phyloP scores from a whole-genome alignment of 2,113 vertebrate genomes.

The Vanacampus margaritifer region DNA sequence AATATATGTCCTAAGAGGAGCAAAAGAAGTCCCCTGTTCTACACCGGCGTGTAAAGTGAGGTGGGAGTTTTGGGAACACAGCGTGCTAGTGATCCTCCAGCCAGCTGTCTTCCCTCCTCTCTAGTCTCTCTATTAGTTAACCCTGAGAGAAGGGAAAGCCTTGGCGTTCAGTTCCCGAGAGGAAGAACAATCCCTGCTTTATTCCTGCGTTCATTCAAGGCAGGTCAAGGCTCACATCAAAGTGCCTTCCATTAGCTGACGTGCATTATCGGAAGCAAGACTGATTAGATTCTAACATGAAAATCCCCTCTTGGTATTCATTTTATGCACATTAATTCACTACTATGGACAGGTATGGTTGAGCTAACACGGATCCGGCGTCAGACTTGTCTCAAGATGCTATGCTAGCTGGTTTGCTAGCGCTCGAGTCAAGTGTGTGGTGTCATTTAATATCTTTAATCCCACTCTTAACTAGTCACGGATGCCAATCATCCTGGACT shows the following conservation, averaged over 20 bases:
- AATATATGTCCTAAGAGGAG: background rate
- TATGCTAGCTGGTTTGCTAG: background rate
- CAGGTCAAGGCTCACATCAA: background rate
- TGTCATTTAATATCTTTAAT: background rate
- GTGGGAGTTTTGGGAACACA: background rate
- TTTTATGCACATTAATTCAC: background rate
- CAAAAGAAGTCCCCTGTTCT: background rate
- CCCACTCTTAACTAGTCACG: background rate
- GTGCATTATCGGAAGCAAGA: background rate
- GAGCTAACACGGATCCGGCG: background rate
- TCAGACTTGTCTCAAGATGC: background rate
- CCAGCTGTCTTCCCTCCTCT: background rate
- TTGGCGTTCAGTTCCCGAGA: background rate
- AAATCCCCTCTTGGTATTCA: background rate
- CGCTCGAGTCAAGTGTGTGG: too few species aligned
- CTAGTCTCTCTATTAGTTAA: background rate
- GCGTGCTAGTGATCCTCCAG: background rate
- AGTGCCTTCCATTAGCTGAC: background rate
- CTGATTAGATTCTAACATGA: background rate
- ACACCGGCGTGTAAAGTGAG: too few species aligned
- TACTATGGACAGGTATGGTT: background rate
- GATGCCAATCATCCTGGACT: constrained; percentile 19
- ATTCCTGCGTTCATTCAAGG: background rate
- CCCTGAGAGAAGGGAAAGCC: background rate
- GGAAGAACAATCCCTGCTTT: background rate